Conservation (phyloP, 1,140 invertebrate species). For the Sarcophaga bullata region DNA sequence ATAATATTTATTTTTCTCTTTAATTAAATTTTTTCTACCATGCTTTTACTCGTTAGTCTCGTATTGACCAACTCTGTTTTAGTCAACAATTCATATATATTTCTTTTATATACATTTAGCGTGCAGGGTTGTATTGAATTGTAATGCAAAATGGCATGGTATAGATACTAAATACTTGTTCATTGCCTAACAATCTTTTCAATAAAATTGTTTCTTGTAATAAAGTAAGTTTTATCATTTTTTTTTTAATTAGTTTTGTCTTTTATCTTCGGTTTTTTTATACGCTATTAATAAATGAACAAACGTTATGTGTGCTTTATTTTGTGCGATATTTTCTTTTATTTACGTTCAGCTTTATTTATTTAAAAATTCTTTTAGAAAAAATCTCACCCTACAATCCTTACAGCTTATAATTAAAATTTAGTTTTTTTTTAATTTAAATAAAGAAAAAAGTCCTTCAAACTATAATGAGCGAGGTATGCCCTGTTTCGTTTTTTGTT, state of each 20-base stretch:
- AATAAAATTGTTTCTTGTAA: background rate
- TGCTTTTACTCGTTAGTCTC: background rate
- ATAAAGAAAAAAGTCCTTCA: slow-evolving; percentile 19
- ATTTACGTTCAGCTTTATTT: slow-evolving; percentile 25
- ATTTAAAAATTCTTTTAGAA: slow-evolving; percentile 21
- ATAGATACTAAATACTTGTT: slow-evolving; percentile 8
- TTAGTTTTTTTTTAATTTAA: slow-evolving; percentile 27
- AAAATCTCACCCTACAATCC: background rate
- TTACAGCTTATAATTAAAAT: background rate
- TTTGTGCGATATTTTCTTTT: slow-evolving; percentile 26
- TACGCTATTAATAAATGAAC: too few relatives aligned
- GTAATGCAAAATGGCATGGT: background rate
- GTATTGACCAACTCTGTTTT: background rate
- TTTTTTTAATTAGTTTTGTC: background rate
- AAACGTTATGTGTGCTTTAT: background rate
- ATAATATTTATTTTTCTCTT: too few relatives aligned
- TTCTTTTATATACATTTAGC: background rate
- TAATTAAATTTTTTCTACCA: too few relatives aligned
- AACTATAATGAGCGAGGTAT: slow-evolving; percentile 41
- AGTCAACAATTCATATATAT: background rate
- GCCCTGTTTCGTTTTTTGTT: background rate
- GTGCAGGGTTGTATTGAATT: slow-evolving; percentile 7
- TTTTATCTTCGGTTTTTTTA: too few relatives aligned
- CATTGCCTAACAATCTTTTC: background rate
- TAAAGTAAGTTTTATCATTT: background rate